Evolutionary conservation across 2,797 vertebrate genomes (phyloP), one percentile per base, ranked within the genome.

Genomic region (Hirundo rustica): DNA sequence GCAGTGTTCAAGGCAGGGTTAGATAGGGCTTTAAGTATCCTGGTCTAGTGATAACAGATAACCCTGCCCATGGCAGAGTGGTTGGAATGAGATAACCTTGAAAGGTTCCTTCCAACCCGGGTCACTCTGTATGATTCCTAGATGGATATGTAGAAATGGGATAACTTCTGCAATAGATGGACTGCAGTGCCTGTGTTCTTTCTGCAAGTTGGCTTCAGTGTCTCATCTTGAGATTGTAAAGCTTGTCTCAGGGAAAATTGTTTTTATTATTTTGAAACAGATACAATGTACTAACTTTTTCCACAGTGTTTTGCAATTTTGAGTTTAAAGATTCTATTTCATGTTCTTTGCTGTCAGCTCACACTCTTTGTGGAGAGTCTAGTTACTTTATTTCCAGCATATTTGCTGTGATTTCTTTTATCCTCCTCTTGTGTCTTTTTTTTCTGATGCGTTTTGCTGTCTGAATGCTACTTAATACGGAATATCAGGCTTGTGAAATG

Each of bases 81-180:
- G 2, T 16, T 89, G 30, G 44, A 54, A 27, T 1, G 16, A 50
- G 17, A 5, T 70, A n/a, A 30, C 16, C 12, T 65, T n/a, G 22
- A 30, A 73, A 58, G 13, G 25, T 51, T 3, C 5, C 8, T 64
- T 77, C 25, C n/a, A 55, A 2, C 30, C 15, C 7, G 14, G 26
- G 34, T 40, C 6, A 8, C 51, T 74, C 14, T 60, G 0, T 5
- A 1, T 21, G n/a, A 22, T 68, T 80, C 15, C 16, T n/a, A 44
- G 32, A 40, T 3, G 8, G 22, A 1, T 60, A 5, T 0, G 5
- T 54, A 66, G 55, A 47, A 85, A 32, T 19, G 2, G 6, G 7
- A 0, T 67, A 70, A 73, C 4, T 48, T 66, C 10, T 42, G 30
- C 21, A 71, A 0, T 30, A 51, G 20, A 11, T 60, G 20, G 27